Base-by-base conservation (phyloP, 2,797 vertebrate species). In the Sphenopsis melanotis region DNA sequence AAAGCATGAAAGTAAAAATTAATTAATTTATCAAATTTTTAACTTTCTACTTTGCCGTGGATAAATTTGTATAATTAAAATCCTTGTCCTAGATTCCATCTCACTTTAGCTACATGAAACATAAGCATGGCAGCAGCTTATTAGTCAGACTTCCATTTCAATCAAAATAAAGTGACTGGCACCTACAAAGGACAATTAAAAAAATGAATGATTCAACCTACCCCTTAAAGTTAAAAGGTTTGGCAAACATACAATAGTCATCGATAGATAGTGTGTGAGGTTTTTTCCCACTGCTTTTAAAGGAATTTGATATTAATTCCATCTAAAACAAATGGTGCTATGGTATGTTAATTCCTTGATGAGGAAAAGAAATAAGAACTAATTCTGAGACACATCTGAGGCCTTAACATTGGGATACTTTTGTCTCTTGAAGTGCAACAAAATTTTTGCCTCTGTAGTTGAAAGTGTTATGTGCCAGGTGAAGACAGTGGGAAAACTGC, bases 201-300 rank as follows among this genome's bases (percentile, higher is more conserved):
- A 50, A 36, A 44, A 57, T 32, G 0, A 30, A 60, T 64, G 23
- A 65, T 20, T 3, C 23, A 80, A 70, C 8, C 10, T 34, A 41
- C 4, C 10, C 5, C 18, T 69, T 74, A 66, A 68, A 68, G 50
- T 39, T 77, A 15, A 69, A 60, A 66, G 5, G 5, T 49, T 37
- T 83, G 30, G 11, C 23, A 64, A 57, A 41, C 10, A 72, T 52
- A 29, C 20, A 29, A 15, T 6, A 32, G 23, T 37, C 22, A n/a
- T 11, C 42, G 21, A 7, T 15, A 11, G 3, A 55, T 15, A 83
- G 18, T 20, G n/a, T 0, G 1, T 27, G 12, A 12, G 16, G 1
- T 1, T 22, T 50, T 63, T 47, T 8, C 26, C 15, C 15, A 11
- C 6, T 57, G 11, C 32, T 65, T 87, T 61, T 15, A 47, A 69